phyloP scores from a whole-genome alignment of 1,140 invertebrate species.

The Rhagoletis pomonella region DNA sequence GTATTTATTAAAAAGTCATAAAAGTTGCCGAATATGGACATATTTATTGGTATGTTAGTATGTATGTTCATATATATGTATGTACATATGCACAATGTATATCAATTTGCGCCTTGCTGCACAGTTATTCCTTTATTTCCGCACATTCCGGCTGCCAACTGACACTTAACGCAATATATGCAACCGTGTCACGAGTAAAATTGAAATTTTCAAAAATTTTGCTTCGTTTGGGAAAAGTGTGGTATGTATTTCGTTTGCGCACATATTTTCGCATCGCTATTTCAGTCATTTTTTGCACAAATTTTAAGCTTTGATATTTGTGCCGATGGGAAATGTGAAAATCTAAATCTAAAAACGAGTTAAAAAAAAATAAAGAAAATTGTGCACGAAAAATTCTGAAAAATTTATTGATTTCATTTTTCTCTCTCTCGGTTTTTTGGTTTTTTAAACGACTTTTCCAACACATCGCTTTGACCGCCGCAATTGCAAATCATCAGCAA shows the following conservation, averaged over 20 bases:
- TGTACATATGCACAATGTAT: not conserved
- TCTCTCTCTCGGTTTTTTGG: not conserved
- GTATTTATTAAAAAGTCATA: constrained; percentile 24
- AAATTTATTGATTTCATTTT: not conserved
- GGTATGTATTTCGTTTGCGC: not conserved
- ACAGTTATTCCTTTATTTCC: not conserved
- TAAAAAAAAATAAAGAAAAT: not conserved
- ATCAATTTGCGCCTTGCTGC: too few species aligned
- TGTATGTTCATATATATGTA: not conserved
- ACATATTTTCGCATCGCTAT: not conserved
- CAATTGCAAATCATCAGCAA: not conserved
- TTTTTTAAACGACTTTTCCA: not conserved
- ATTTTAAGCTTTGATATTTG: not conserved
- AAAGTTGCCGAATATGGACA: not conserved
- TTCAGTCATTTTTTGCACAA: not conserved
- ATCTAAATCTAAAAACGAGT: constrained; percentile 18
- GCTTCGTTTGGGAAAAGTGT: not conserved
- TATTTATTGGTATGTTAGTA: not conserved
- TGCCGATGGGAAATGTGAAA: not conserved
- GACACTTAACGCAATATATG: not conserved
- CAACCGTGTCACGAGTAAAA: not conserved
- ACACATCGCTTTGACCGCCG: not conserved
- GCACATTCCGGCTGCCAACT: not conserved
- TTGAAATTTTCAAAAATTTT: not conserved
- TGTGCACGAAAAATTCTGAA: not conserved